Percentiles rank a stretch among this genome's conserved stretches.
These are phyloP conservation scores for Lerista edwardsae DNA, from an alignment of 2,797 vertebrate species.

Conservation along the genomic window DNA sequence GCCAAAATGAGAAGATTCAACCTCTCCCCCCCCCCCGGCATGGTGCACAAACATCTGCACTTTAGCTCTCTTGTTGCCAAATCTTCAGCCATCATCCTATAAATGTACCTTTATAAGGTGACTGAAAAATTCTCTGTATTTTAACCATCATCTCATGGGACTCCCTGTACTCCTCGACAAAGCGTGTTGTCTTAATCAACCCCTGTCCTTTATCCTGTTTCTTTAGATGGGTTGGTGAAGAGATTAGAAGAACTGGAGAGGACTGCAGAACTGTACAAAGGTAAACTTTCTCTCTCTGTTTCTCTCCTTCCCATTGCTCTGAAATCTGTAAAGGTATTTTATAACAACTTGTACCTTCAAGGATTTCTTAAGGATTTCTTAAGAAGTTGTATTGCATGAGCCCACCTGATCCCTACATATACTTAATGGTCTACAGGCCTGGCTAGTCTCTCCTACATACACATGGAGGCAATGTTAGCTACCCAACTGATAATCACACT, in stretches of 20 bases:
- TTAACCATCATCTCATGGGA: not conserved
- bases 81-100: not conserved
- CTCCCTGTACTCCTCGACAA: not conserved
- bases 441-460: too few relatives aligned
- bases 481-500: not conserved
- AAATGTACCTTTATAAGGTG: not conserved
- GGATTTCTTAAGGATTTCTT: not conserved
- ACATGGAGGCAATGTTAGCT: not conserved
- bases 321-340: not conserved
- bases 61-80: not conserved
- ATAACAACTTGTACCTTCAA: not conserved
- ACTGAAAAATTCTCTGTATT: not conserved
- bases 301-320: not conserved
- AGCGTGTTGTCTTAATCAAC: not conserved
- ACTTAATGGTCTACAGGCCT: not conserved
- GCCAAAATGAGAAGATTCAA: constrained; percentile 2
- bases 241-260: constrained; percentile 95
- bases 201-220: constrained; percentile 19
- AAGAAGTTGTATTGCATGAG: too few relatives aligned
- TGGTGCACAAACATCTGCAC: not conserved
- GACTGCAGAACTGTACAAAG: constrained; percentile 97
- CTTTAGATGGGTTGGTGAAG: constrained; percentile 93
- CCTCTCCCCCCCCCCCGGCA: not conserved
- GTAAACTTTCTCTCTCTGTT: constrained; percentile 73
- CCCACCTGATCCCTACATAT: not conserved